These are phyloP conservation scores for Entomyzon cyanotis DNA, from an alignment of 2,113 vertebrate species.

Conservation along the genomic window DNA sequence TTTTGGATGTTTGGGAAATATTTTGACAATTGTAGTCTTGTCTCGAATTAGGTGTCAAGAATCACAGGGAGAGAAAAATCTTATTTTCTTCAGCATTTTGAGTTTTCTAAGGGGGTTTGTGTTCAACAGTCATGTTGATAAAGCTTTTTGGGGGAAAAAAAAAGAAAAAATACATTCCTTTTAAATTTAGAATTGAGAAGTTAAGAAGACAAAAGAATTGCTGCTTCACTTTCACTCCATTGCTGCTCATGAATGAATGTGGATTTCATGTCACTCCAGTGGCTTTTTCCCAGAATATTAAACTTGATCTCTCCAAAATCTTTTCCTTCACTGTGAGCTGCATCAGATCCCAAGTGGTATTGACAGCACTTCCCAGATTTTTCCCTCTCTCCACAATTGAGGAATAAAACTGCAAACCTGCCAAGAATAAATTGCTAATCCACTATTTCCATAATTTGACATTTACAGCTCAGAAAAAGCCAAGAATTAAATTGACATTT, in stretches of 20 bases:
- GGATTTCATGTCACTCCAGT: neutral
- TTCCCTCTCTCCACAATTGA: neutral
- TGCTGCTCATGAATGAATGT: conserved; percentile 21
- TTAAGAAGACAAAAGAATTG: neutral
- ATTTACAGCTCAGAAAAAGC: neutral
- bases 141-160: neutral
- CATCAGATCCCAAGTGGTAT: neutral
- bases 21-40: conserved; percentile 18
- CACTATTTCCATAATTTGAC: neutral
- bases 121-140: neutral
- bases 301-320: neutral
- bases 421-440: neutral
- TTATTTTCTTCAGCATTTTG: conserved; percentile 2
- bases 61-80: neutral
- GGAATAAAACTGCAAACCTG: neutral
- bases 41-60: neutral
- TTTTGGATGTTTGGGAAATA: conserved; percentile 55
- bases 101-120: neutral
- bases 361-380: neutral
- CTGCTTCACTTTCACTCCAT: conserved; percentile 25
- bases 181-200: neutral
- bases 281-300: neutral
- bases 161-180: neutral
- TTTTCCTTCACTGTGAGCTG: neutral
- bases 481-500: neutral